Percentiles rank a stretch among this genome's conserved stretches.
Conservation (phyloP, 2,797 vertebrate genomes). For the Sparidentex hasta region DNA sequence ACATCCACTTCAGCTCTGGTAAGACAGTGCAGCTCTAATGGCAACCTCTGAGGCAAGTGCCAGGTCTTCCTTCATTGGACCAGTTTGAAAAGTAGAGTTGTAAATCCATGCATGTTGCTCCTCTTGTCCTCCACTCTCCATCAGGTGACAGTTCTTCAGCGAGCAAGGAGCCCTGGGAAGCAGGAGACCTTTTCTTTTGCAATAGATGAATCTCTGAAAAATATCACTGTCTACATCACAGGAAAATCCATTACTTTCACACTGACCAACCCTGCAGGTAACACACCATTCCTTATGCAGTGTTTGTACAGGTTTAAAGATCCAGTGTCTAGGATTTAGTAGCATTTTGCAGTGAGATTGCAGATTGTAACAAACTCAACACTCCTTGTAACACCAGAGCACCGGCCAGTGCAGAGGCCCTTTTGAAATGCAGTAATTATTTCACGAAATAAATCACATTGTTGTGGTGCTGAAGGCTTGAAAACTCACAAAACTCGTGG, state of each 20-base stretch:
- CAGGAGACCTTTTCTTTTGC: conserved; percentile 75
- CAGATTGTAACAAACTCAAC: too few relatives aligned
- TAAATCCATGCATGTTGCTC: neutral
- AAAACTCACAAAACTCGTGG: too few relatives aligned
- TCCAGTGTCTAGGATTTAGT: too few relatives aligned
- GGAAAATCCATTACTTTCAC: conserved; percentile 74
- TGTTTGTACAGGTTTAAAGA: neutral
- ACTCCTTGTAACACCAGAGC: too few relatives aligned
- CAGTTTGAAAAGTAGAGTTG: neutral
- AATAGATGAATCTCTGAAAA: conserved; percentile 80
- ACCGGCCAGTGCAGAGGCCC: too few relatives aligned
- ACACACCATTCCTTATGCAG: neutral
- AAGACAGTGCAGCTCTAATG: conserved; percentile 11
- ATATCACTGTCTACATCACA: conserved; percentile 83
- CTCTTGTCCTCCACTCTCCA: neutral
- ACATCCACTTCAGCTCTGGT: conserved; percentile 85
- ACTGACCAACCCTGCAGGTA: conserved; percentile 80
- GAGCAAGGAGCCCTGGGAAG: conserved; percentile 61
- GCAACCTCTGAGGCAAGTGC: neutral
- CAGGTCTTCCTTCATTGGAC: neutral
- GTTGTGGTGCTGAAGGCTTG: too few relatives aligned
- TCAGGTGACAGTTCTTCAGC: conserved; percentile 84
- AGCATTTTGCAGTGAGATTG: too few relatives aligned
- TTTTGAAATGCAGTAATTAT: too few relatives aligned
- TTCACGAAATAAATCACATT: too few relatives aligned